Evolutionary conservation across 2,113 vertebrate genomes (phyloP), one percentile per base, ranked within the genome.

Genomic region (Porphyrio hochstetteri): DNA sequence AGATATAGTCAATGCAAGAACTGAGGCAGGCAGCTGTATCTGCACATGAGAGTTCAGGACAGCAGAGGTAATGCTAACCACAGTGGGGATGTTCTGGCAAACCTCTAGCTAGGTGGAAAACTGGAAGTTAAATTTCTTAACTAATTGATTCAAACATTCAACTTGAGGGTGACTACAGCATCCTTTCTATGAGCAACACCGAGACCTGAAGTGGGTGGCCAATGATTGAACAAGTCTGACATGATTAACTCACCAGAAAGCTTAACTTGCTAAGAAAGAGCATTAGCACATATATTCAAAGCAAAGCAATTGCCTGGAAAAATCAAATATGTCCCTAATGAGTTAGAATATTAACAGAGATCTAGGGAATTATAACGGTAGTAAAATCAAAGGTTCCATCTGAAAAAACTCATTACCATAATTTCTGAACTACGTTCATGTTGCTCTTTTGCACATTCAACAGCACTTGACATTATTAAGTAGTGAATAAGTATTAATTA

Each of bases 391-490:
- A 87, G 59, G 53, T 86, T 71, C 57, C 78, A 57, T 18, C 78
- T 84, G 68, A 50, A 85, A 83, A 68, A 55, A n/a, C 40, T 90
- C 65, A 69, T 93, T 84, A 88, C 16, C 69, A 55, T 92, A 44
- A 77, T 77, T 83, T 81, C 17, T 68, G 74, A 68, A 21, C 78
- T 17, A 18, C 25, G 0, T 42, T 67, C 36, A 3, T 7, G 23
- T 63, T 94, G 74, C 70, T 88, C 64, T 72, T 90, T 72, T 77
- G 86, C 92, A 63, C 88, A 44, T 81, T 67, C 82, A 59, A 77
- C 48, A 64, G 86, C 78, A 60, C 92, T 94, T 92, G 68, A 93
- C 72, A 83, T 79, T 64, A 83, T 79, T 64, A 82, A 88, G 68
- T 20, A 83, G 68, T 55, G 77, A 92, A 55, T 29, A 44, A 46